Conservation (phyloP, 2,797 vertebrate genomes). For the Otolemur crassicaudatus region DNA sequence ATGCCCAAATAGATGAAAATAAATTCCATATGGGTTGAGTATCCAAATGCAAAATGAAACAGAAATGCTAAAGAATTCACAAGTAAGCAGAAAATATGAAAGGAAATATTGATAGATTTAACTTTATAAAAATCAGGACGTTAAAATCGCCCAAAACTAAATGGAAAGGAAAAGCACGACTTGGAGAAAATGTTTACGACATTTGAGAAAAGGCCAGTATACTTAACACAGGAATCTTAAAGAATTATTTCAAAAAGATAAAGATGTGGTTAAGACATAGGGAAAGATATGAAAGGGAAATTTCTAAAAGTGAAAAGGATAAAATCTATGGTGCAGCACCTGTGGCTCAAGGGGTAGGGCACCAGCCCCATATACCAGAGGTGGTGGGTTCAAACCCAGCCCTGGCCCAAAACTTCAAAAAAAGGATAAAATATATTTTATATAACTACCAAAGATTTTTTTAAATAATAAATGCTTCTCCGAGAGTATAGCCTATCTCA, state of each 20-base stretch:
- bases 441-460: not conserved
- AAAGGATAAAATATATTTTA: too few species aligned
- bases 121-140: conserved; percentile 6
- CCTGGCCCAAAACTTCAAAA: too few species aligned
- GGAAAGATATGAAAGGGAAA: not conserved
- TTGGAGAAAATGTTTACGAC: not conserved
- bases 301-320: not conserved
- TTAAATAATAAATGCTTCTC: not conserved
- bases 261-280: not conserved
- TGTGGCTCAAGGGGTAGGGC: too few species aligned
- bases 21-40: conserved; percentile 44
- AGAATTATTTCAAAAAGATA: not conserved
- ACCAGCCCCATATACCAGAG: too few species aligned
- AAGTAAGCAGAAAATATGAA: not conserved
- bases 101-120: conserved; percentile 7
- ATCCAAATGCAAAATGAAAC: conserved; percentile 26
- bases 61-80: not conserved
- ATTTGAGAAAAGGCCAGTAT: not conserved
- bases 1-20: conserved; percentile 51
- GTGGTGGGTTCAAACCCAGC: too few species aligned
- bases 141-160: not conserved
- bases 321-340: not conserved
- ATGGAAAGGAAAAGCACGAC: not conserved
- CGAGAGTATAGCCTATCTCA: not conserved
- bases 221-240: not conserved